Evolutionary conservation across 2,113 vertebrate genomes (phyloP), one percentile per base, ranked within the genome.

Genomic region (Equus quagga): DNA sequence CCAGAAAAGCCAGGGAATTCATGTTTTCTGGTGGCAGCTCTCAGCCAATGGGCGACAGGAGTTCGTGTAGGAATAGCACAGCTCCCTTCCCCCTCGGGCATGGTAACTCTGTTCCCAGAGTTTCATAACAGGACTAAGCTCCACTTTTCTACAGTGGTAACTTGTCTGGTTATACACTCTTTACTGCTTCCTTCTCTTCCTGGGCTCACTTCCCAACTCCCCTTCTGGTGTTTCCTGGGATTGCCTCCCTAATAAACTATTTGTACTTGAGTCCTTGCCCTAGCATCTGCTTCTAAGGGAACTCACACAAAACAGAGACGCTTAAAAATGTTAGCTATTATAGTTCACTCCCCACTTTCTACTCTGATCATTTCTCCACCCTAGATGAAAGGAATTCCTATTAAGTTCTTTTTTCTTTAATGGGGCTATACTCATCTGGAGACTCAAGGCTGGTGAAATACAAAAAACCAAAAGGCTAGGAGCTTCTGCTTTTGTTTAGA

Each of bases 401-500:
- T 46, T 44, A 95, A 89, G 46, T n/a, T 87, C 44, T 62, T 60
- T n/a, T 15, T 56, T 6, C 56, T 73, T 56, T 67, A 24, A 62
- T 81, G 67, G 17, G 46, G 28, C 41, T 75, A 15, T 46, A 56
- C 14, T 89, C 36, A 62, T 69, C 41, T 93, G 31, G 70, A 86
- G 17, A 86, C 51, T 86, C 41, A 79, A 79, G 31, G 49, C 41
- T 87, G 49, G 36, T 87, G 64, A 92, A 70, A 93, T 58, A 58
- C 10, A 15, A 33, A 82, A 80, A 94, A 92, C 14, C 21, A 58
- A 72, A 81, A 85, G 51, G 28, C 9, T 18, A 70, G 28, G 91
- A 73, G 49, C 12, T 91, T 97, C 81, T 89, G 51, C 18, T 67
- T 87, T 60, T 91, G 49, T 28, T 94, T 89, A 94, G 90, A 90